These are phyloP conservation scores for Oxyruncus cristatus DNA, from an alignment of 2,113 vertebrate genomes.

Conservation along the genomic window DNA sequence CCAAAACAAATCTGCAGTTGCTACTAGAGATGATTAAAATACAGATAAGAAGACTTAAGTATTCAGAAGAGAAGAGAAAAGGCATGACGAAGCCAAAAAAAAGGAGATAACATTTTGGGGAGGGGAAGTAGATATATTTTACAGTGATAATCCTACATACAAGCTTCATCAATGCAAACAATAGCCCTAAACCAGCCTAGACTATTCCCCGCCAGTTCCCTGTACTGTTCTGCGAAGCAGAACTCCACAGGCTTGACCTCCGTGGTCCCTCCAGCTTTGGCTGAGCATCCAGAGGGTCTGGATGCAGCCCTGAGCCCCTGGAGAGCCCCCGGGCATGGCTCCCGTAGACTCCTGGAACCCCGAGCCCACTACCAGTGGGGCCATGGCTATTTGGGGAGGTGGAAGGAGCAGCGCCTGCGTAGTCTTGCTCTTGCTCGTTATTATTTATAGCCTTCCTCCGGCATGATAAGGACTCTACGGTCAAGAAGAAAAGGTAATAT, in stretches of 20 bases:
- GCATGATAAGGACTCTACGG: not conserved
- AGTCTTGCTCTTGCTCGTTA: not conserved
- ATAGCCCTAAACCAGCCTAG: not conserved
- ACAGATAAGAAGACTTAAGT: not conserved
- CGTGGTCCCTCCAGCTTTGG: not conserved
- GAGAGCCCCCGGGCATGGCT: not conserved
- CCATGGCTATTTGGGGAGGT: not conserved
- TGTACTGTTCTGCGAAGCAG: not conserved
- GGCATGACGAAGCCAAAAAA: not conserved
- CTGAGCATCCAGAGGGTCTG: not conserved
- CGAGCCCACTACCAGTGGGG: rapidly evolving
- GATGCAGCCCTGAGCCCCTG: rapidly evolving
- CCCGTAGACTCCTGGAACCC: not conserved
- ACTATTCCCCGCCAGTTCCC: not conserved
- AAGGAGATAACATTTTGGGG: not conserved
- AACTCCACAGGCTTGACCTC: not conserved
- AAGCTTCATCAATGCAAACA: not conserved
- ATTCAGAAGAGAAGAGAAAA: not conserved
- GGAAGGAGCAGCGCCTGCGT: not conserved
- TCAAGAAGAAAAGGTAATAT: not conserved
- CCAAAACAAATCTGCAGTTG: not conserved
- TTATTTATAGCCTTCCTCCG: not conserved
- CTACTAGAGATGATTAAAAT: conserved; percentile 1
- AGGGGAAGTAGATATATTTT: not conserved
- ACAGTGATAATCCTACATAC: not conserved